Evolutionary conservation across 2,113 vertebrate genomes (phyloP), one percentile per base, ranked within the genome.

Genomic region (Cinclus mexicanus): DNA sequence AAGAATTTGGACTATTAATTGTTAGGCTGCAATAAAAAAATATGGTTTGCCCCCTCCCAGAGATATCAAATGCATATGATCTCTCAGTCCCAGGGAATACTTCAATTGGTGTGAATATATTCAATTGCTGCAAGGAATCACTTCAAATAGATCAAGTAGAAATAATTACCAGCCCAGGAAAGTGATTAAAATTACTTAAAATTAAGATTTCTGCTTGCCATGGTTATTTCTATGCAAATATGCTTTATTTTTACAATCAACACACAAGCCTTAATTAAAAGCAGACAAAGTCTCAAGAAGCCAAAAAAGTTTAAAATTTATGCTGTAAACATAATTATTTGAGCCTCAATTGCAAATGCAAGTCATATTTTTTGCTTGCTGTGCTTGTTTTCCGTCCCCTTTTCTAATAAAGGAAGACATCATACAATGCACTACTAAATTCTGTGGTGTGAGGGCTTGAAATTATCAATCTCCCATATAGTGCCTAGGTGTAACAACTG

Each of bases 181-280:
- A 97, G 88, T 97, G 90, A 98, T 98, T 98, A 98, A 98, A 98
- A 98, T 97, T 49, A 52, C 76, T 97, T 94, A 97, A 97, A 98
- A 97, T 97, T 96, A 97, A 97, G 91, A 96, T 97, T 98, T 97
- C 76, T 93, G 29, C 87, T 96, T 95, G 41, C 90, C 55, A 82
- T 76, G 75, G 79, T 97, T 97, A 98, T 98, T 97, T 98, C 93
- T 97, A 97, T 98, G 97, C 96, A 98, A 98, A 98, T 97, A 96
- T 18, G 24, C 14, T 86, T 61, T 87, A 83, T 95, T 97, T 96
- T 97, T 96, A 94, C 93, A 96, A 75, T 64, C 25, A 86, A 88
- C 15, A 75, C 46, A 60, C 50, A 92, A 90, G 35, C 90, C 86
- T 97, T 98, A 98, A 98, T 98, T 98, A 96, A 97, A 98, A 97